phyloP scores from a whole-genome alignment of 1,140 invertebrate species.

The Palaemon carinicauda region DNA sequence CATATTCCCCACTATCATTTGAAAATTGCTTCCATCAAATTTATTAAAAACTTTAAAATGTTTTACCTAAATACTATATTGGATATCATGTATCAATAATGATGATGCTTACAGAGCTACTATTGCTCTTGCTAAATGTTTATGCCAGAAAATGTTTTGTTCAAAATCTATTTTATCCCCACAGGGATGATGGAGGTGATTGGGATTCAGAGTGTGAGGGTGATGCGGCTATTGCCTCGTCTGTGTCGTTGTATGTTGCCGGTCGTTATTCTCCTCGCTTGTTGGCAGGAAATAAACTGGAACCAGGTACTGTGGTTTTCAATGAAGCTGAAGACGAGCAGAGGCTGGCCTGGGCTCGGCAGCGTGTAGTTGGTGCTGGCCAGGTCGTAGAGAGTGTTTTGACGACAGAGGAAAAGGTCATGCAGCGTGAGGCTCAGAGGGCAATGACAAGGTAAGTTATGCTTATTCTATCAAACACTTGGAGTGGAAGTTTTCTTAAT shows the following conservation, averaged over 20 bases:
- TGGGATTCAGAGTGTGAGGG: constrained; percentile 62
- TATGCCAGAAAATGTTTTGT: background rate
- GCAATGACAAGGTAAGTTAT: constrained; percentile 75
- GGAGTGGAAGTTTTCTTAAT: background rate
- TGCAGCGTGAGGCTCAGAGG: constrained; percentile 81
- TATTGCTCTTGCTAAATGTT: too few relatives aligned
- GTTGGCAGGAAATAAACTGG: constrained; percentile 74
- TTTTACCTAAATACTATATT: too few relatives aligned
- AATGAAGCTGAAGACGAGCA: constrained; percentile 82
- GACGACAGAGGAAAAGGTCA: constrained; percentile 69
- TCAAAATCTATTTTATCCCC: constrained; percentile 60
- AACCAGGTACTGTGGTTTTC: constrained; percentile 83
- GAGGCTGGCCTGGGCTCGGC: constrained; percentile 77
- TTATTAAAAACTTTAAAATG: too few relatives aligned
- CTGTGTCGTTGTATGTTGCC: constrained; percentile 76
- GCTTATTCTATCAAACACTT: background rate
- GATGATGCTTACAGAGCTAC: background rate
- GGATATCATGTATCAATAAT: background rate
- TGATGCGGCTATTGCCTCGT: constrained; percentile 61
- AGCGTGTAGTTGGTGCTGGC: constrained; percentile 77
- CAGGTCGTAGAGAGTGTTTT: constrained; percentile 79
- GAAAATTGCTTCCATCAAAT: too few relatives aligned
- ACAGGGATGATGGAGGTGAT: constrained; percentile 49
- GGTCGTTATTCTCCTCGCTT: constrained; percentile 87
- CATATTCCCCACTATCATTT: too few relatives aligned